Conservation (phyloP, 2,888 invertebrate genomes). For the Dryococelus australis region DNA sequence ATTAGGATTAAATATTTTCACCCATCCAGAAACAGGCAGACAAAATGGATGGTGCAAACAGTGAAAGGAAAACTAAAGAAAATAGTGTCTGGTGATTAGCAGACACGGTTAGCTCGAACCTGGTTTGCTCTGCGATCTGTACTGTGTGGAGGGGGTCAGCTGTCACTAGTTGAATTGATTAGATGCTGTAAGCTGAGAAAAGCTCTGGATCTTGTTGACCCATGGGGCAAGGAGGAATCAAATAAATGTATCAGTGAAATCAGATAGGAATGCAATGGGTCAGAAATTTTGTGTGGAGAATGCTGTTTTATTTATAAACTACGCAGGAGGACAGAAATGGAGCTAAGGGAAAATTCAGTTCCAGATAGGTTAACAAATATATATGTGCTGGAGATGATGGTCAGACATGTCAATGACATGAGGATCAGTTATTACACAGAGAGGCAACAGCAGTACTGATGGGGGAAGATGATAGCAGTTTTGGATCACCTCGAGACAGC, state of each 20-base stretch:
- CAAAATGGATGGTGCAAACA: conserved; percentile 47
- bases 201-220: neutral
- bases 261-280: too few species aligned
- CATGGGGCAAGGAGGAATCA: neutral
- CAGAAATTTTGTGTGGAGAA: neutral
- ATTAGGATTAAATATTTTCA: conserved; percentile 45
- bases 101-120: neutral
- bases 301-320: neutral
- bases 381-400: neutral
- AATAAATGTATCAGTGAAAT: neutral
- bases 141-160: neutral
- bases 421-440: too few species aligned
- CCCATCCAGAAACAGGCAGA: conserved; percentile 45
- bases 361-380: neutral
- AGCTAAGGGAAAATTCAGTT: neutral
- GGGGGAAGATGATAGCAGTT: too few species aligned
- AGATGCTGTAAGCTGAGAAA: neutral
- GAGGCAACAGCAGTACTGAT: too few species aligned
- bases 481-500: too few species aligned
- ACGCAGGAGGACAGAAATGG: neutral
- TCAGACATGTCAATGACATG: too few species aligned
- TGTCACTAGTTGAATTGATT: neutral
- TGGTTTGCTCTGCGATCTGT: neutral
- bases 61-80: conserved; percentile 43
- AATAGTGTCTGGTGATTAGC: neutral